Percentiles rank a stretch among this genome's conserved stretches.
phyloP scores from a whole-genome alignment of 2,113 vertebrate species.

The Muntiacus muntjak region DNA sequence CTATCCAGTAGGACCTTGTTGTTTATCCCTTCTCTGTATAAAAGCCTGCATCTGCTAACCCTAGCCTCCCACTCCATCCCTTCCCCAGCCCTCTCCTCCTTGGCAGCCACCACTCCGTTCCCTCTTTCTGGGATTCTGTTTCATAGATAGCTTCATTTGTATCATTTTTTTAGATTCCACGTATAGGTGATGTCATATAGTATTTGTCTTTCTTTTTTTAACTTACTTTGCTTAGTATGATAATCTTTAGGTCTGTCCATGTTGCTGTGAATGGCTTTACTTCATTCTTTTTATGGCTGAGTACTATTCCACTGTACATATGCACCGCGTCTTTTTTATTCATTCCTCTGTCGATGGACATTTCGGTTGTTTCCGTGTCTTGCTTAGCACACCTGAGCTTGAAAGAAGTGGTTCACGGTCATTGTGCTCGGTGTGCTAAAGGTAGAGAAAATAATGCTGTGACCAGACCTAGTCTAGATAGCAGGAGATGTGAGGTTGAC shows the following conservation, averaged over 20 bases:
- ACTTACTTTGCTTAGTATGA: not conserved
- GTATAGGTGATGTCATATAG: accelerated
- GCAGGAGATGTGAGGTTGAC: not conserved
- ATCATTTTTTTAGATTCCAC: not conserved
- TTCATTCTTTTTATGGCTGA: not conserved
- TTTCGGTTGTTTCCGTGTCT: not conserved
- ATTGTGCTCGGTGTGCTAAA: not conserved
- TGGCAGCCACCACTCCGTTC: not conserved
- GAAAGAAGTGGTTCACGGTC: not conserved
- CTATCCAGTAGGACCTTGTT: not conserved
- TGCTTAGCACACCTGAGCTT: not conserved
- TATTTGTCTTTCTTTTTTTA: not conserved
- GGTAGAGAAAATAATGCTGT: not conserved
- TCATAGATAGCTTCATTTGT: not conserved
- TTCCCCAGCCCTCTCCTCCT: not conserved
- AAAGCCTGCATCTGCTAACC: not conserved
- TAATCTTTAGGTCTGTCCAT: not conserved
- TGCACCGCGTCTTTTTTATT: not conserved
- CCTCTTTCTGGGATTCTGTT: not conserved
- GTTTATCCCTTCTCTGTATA: not conserved
- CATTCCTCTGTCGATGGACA: not conserved
- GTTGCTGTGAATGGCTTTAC: not conserved
- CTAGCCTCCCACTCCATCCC: not conserved
- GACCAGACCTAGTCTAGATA: not conserved
- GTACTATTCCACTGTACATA: accelerated